A percentile compares a stretch with the other conserved stretches of the same genome.
Conservation (phyloP, 2,113 vertebrate species). For the Pseudonaja textilis region DNA sequence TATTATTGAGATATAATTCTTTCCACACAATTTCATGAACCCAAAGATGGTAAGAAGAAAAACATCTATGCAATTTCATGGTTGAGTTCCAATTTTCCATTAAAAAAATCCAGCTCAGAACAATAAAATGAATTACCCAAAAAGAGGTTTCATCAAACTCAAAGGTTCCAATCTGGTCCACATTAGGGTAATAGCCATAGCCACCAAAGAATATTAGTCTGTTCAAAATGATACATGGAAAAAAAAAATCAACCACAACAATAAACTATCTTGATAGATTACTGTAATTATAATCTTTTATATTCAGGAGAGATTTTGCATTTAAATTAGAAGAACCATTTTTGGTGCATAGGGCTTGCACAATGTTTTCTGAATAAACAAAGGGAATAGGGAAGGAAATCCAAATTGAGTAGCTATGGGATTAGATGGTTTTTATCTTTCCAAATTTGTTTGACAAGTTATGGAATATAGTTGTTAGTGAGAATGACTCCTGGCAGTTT, state of each 20-base stretch:
- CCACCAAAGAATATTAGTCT: conserved; percentile 95
- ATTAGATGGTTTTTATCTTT: neutral
- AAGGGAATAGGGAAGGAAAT: neutral
- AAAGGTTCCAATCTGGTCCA: conserved; percentile 84
- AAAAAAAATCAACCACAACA: neutral
- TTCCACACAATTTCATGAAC: neutral
- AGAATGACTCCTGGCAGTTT: neutral
- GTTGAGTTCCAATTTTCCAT: neutral
- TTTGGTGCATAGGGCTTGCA: neutral
- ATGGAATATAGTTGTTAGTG: neutral
- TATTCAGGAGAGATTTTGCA: neutral
- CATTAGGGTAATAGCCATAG: conserved; percentile 89
- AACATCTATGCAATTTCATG: neutral
- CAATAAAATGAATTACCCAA: conserved; percentile 70
- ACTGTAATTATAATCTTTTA: neutral
- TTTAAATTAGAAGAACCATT: neutral
- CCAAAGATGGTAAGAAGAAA: neutral
- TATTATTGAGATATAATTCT: neutral
- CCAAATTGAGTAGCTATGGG: neutral
- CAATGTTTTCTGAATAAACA: neutral
- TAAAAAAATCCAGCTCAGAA: neutral
- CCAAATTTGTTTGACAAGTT: neutral
- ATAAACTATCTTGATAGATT: fast-evolving
- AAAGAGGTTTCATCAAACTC: conserved; percentile 92
- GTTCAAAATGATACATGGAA: conserved; percentile 21